Percentiles rank a stretch among this genome's conserved stretches.
These are phyloP conservation scores for Oedothorax gibbosus DNA, from an alignment of 1,140 invertebrate genomes.

Conservation along the genomic window DNA sequence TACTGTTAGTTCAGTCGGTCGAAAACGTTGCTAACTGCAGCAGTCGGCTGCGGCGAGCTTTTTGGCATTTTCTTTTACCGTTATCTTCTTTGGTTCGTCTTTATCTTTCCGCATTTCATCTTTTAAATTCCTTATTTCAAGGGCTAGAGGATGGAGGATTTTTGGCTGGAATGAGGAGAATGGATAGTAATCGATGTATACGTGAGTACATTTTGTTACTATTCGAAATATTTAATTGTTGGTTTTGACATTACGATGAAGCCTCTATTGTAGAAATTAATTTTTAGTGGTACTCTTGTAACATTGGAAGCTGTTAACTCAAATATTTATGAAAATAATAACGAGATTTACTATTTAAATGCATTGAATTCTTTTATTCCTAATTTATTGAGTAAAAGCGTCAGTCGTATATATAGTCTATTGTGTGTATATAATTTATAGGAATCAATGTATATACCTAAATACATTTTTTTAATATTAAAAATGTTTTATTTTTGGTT, in stretches of 20 bases:
- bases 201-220: slow-evolving; percentile 11
- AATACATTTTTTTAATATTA: too few relatives aligned
- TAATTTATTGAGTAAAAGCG: too few relatives aligned
- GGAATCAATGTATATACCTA: too few relatives aligned
- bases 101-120: not conserved
- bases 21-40: slow-evolving; percentile 25
- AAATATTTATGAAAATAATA: too few relatives aligned
- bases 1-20: slow-evolving; percentile 47
- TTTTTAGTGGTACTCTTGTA: too few relatives aligned
- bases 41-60: slow-evolving; percentile 9
- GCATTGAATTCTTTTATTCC: too few relatives aligned
- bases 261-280: too few relatives aligned
- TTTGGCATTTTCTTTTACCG: not conserved
- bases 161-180: slow-evolving; percentile 18
- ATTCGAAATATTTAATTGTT: not conserved
- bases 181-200: slow-evolving; percentile 34
- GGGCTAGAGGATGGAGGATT: not conserved
- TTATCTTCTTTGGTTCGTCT: not conserved
- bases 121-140: not conserved
- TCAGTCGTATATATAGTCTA: too few relatives aligned
- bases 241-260: not conserved
- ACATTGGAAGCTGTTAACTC: too few relatives aligned
- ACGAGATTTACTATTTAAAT: too few relatives aligned
- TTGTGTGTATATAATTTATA: too few relatives aligned
- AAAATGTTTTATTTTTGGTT: too few relatives aligned